phyloP scores from a whole-genome alignment of 2,888 invertebrate genomes.

The Pseudanteris insignis region DNA sequence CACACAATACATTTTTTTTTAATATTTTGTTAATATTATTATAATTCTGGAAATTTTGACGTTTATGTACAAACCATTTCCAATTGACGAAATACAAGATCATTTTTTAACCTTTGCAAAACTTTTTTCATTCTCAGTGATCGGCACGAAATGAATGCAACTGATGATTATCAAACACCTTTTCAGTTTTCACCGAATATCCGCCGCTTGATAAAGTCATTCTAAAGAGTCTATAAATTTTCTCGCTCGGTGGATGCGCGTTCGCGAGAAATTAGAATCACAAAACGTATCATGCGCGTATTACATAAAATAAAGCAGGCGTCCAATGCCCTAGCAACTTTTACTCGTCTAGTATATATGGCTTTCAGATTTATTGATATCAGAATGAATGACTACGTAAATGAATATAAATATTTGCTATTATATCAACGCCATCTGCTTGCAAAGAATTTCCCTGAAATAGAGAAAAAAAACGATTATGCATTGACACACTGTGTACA shows the following conservation, averaged over 20 bases:
- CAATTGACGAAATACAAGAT: neutral
- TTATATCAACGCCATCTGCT: too few species aligned
- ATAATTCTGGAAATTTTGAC: too few species aligned
- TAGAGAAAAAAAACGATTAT: neutral
- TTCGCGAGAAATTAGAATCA: constrained; percentile 28
- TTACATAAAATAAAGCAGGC: constrained; percentile 43
- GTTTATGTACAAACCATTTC: neutral
- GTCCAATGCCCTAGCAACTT: constrained; percentile 15
- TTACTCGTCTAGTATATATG: constrained; percentile 21
- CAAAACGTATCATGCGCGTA: constrained; percentile 34
- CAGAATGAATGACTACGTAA: neutral
- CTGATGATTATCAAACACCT: constrained; percentile 19
- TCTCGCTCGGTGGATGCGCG: constrained; percentile 21
- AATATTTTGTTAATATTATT: too few species aligned
- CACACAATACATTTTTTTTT: neutral
- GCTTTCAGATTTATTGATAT: constrained; percentile 20
- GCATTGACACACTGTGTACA: too few species aligned
- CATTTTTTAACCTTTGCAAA: neutral
- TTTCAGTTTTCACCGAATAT: constrained; percentile 32
- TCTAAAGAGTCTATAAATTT: constrained; percentile 20
- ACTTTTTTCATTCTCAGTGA: constrained; percentile 2
- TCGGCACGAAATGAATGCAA: constrained; percentile 19
- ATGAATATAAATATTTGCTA: too few species aligned
- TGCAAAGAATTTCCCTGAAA: neutral
- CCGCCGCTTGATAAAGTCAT: constrained; percentile 25